Percentiles rank a stretch among this genome's conserved stretches.
These are phyloP conservation scores for Linepithema humile DNA, from an alignment of 1,140 invertebrate genomes.

Conservation along the genomic window DNA sequence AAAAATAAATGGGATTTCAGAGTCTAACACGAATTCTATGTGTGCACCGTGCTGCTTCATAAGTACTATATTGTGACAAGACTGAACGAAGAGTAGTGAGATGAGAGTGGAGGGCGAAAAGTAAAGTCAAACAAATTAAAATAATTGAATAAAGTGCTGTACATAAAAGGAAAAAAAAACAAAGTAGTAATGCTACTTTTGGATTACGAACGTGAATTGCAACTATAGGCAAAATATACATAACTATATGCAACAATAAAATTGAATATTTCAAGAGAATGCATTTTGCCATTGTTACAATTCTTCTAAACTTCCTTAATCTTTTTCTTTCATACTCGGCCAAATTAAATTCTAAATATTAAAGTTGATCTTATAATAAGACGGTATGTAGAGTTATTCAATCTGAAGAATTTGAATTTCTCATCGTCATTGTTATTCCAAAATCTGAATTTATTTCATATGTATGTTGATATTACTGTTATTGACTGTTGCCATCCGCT, in stretches of 20 bases:
- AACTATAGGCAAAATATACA: slow-evolving; percentile 18
- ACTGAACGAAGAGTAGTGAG: slow-evolving; percentile 43
- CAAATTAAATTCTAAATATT: too few relatives aligned
- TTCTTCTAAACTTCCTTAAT: too few relatives aligned
- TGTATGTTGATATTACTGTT: too few relatives aligned
- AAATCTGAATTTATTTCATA: too few relatives aligned
- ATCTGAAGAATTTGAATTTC: too few relatives aligned
- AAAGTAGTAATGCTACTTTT: slow-evolving; percentile 45
- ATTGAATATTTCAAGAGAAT: slow-evolving; percentile 43
- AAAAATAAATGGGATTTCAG: background rate
- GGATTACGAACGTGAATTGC: slow-evolving; percentile 12
- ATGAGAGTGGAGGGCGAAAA: slow-evolving; percentile 42
- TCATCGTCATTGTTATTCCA: too few relatives aligned
- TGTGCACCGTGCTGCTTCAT: slow-evolving; percentile 44
- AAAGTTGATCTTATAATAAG: too few relatives aligned
- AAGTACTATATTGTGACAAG: slow-evolving; percentile 39
- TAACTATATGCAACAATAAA: slow-evolving; percentile 43
- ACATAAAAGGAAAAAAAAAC: too few relatives aligned
- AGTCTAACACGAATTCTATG: background rate
- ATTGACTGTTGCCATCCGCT: too few relatives aligned
- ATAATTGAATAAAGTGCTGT: slow-evolving; percentile 36
- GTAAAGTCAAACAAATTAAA: slow-evolving; percentile 18
- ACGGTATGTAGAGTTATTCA: too few relatives aligned
- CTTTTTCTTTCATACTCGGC: too few relatives aligned
- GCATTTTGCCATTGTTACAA: too few relatives aligned